Evolutionary conservation across 2,113 vertebrate species (phyloP).

Genomic region (Rhineura floridana): DNA sequence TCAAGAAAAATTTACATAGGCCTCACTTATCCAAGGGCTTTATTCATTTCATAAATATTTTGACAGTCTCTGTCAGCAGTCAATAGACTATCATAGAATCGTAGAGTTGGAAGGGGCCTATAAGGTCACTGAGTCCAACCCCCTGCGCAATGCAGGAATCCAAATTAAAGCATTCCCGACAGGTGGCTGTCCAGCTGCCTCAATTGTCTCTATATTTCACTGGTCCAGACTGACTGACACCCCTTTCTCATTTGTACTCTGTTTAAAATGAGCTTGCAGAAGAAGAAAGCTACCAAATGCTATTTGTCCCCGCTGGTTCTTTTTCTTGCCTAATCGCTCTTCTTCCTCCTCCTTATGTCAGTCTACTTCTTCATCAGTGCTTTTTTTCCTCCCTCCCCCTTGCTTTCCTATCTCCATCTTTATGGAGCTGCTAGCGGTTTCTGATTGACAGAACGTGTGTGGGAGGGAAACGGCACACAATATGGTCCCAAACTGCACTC

Average conservation of each 20-base stretch:
- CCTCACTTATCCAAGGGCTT: background rate
- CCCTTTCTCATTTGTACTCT: background rate
- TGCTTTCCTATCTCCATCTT: slow-evolving; percentile 53
- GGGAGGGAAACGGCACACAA: slow-evolving; percentile 58
- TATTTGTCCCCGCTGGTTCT: slow-evolving; percentile 42
- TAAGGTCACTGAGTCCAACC: no score
- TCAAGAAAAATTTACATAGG: background rate
- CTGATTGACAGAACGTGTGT: slow-evolving; percentile 62
- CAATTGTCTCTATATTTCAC: background rate
- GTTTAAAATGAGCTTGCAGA: background rate
- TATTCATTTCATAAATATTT: background rate
- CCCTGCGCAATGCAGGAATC: no score
- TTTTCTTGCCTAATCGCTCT: slow-evolving; percentile 22
- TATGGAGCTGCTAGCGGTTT: slow-evolving; percentile 61
- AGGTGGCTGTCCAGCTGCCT: no score
- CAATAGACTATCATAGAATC: background rate
- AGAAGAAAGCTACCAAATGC: slow-evolving; percentile 37
- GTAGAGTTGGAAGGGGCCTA: no score
- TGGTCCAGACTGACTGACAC: background rate
- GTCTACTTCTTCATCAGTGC: slow-evolving; percentile 49
- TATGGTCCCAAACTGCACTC: slow-evolving; percentile 47
- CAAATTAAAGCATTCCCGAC: no score
- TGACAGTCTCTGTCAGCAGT: background rate
- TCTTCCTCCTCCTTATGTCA: background rate
- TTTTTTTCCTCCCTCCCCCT: slow-evolving; percentile 8